These are phyloP conservation scores for Daktulosphaira vitifoliae DNA, from an alignment of 1,140 invertebrate genomes.

Conservation along the genomic window DNA sequence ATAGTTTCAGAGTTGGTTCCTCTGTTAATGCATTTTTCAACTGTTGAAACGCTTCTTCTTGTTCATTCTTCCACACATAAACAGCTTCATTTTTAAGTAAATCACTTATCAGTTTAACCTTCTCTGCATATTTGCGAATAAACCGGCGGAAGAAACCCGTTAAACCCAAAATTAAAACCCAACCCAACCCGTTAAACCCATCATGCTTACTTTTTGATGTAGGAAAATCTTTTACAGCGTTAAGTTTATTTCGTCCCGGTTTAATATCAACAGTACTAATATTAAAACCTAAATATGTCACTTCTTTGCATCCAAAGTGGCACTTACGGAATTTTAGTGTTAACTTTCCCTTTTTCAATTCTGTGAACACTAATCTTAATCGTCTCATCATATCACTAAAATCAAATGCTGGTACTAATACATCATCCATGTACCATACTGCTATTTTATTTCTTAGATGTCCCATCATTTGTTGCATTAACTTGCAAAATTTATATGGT, in stretches of 20 bases:
- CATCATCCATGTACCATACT: not conserved
- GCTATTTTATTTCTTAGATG: not conserved
- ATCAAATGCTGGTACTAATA: not conserved
- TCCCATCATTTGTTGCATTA: constrained; percentile 21
- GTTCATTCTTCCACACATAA: not conserved
- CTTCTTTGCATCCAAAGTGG: not conserved
- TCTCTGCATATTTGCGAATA: not conserved
- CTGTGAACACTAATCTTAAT: too few species aligned
- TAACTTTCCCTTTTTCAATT: not conserved
- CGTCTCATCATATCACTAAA: not conserved
- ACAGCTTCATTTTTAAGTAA: not conserved
- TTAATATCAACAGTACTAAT: not conserved
- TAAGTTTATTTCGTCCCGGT: not conserved
- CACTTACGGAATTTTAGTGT: not conserved
- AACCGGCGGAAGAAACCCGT: not conserved
- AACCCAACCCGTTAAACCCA: too few species aligned
- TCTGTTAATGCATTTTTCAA: constrained; percentile 31
- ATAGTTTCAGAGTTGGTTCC: not conserved
- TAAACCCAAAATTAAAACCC: not conserved
- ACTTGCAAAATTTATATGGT: not conserved
- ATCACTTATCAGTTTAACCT: not conserved
- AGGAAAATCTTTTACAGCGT: not conserved
- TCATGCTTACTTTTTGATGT: not conserved
- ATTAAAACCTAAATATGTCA: constrained; percentile 11
- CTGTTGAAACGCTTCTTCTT: not conserved